Base-by-base conservation (phyloP, 2,113 vertebrate species). In the Planiliza haematocheilus region DNA sequence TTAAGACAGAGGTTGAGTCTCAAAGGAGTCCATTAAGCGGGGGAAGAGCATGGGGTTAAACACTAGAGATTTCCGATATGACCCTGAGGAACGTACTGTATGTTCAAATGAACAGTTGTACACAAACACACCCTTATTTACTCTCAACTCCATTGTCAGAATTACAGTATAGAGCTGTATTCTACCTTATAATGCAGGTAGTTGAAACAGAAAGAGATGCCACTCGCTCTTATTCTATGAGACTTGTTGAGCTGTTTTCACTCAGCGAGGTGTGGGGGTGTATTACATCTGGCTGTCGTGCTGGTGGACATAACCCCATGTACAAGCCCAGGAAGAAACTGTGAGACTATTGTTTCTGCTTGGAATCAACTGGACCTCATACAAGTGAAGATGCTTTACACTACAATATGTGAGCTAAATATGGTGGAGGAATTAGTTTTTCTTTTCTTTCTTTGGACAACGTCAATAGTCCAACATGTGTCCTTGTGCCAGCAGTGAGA, bases 1-100 rank as follows among this genome's bases (percentile, higher is more conserved):
- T 50, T 10, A 38, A 38, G 39, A 16, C 45, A 10, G 52, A 74
- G 53, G 70, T 53, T 24, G 21, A 34, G 48, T 78, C 66, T 76
- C 51, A 20, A 24, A 52, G 79, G 77, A 79, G 51, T 73, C 67
- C 66, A 83, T 88, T 74, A 85, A 57, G 43, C 43, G 30, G 55
- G 64, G 8, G 45, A 67, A 74, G 70, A 39, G 34, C 69, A 42
- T 1, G 5, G 50, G 85, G 51, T 84, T 77, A 82, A 86, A 86
- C 37, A 60, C 60, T 37, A 4, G 1, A 63, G 60, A 67, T 41
- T 21, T 50, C 41, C 17, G 18, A 43, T 10, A 37, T 63, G 63
- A 74, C 43, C 41, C 48, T 41, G 37, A 77, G 50, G 7, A 52
- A 38, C 38, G 13, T 24, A 64, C 34, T 34, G 13, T 24, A 64